phyloP scores from a whole-genome alignment of 2,888 invertebrate species.

The Sturmia bella region DNA sequence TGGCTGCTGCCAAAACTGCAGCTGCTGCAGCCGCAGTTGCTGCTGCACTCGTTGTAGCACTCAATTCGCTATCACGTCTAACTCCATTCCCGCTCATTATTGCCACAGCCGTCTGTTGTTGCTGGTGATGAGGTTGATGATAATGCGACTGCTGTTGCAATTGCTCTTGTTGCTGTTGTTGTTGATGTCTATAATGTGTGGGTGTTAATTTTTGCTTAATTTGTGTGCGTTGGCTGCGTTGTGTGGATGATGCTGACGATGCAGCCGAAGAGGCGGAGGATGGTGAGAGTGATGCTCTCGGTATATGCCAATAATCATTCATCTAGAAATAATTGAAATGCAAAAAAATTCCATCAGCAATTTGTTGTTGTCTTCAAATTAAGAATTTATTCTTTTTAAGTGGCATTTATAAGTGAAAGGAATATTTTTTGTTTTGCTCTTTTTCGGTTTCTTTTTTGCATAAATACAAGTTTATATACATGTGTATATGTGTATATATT shows the following conservation, averaged over 20 bases:
- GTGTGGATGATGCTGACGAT: constrained; percentile 78
- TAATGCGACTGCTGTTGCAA: constrained; percentile 41
- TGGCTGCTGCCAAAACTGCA: constrained; percentile 73
- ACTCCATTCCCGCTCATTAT: constrained; percentile 19
- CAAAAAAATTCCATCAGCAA: not conserved
- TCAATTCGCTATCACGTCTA: constrained; percentile 69
- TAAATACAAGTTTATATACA: not conserved
- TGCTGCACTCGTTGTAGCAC: constrained; percentile 74
- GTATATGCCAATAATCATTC: constrained; percentile 89
- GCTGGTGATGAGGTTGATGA: no score
- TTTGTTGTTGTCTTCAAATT: constrained; percentile 13
- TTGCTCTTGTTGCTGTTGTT: constrained; percentile 34
- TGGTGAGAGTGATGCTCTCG: constrained; percentile 88
- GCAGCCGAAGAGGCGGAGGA: constrained; percentile 76
- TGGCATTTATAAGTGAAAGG: constrained; percentile 41
- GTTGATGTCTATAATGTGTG: constrained; percentile 54
- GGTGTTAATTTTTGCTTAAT: constrained; percentile 56
- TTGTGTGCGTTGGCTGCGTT: constrained; percentile 76
- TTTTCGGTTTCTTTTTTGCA: not conserved
- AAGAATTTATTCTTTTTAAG: constrained; percentile 12
- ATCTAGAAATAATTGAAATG: constrained; percentile 74
- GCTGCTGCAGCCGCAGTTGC: constrained; percentile 70
- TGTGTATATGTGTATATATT: no score
- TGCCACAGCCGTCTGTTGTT: constrained; percentile 19
- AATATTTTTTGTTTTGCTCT: not conserved